Percentiles rank a stretch among this genome's conserved stretches.
These are phyloP conservation scores for Papilio protenor DNA, from an alignment of 2,888 invertebrate species.

Conservation along the genomic window DNA sequence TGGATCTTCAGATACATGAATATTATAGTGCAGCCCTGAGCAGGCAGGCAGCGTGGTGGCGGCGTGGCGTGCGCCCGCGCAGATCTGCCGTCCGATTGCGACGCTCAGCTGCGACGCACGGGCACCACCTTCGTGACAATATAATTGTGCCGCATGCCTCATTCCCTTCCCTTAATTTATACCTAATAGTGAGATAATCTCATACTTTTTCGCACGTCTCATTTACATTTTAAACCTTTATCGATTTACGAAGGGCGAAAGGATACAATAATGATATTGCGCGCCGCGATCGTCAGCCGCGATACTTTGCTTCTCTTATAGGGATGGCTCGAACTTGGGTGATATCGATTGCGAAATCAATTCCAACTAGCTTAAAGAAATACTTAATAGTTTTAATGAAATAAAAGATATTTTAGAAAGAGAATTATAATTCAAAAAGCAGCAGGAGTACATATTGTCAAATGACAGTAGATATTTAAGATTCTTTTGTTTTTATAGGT, in stretches of 20 bases:
- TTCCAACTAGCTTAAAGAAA: slow-evolving; percentile 10
- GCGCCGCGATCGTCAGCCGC: slow-evolving; percentile 55
- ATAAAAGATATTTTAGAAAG: neutral
- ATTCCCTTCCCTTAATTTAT: slow-evolving; percentile 79
- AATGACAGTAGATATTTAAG: neutral
- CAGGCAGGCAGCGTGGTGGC: slow-evolving; percentile 12
- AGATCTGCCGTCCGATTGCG: slow-evolving; percentile 60
- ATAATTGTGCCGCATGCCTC: slow-evolving; percentile 81
- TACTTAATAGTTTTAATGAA: neutral
- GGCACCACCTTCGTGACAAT: slow-evolving; percentile 76
- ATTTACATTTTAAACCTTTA: slow-evolving; percentile 80
- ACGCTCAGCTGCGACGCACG: slow-evolving; percentile 55
- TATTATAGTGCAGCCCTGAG: slow-evolving; percentile 48
- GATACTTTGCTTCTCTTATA: slow-evolving; percentile 55
- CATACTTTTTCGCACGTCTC: slow-evolving; percentile 78
- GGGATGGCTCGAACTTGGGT: slow-evolving; percentile 44
- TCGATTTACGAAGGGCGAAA: slow-evolving; percentile 56
- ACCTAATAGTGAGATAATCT: slow-evolving; percentile 83
- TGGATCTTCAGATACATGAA: slow-evolving; percentile 30
- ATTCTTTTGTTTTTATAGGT: neutral
- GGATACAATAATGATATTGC: slow-evolving; percentile 75
- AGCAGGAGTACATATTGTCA: neutral
- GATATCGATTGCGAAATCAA: slow-evolving; percentile 44
- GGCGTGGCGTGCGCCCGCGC: slow-evolving; percentile 63
- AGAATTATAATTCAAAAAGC: neutral